A percentile compares a stretch with the other conserved stretches of the same genome.
These are phyloP conservation scores for Mixornis gularis DNA, from an alignment of 2,113 vertebrate species.

Conservation along the genomic window DNA sequence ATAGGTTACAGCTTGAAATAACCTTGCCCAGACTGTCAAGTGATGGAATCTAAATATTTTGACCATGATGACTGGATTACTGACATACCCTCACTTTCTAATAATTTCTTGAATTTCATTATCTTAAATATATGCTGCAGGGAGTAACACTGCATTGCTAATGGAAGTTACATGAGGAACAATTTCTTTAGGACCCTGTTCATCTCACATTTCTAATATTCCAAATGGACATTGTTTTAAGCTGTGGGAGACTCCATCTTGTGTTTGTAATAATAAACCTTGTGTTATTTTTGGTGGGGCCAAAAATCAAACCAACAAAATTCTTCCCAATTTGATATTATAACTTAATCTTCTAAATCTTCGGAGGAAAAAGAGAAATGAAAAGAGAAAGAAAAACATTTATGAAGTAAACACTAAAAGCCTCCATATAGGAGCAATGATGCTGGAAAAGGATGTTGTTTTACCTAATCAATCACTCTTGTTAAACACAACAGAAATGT, in stretches of 20 bases:
- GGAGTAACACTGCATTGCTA: not conserved
- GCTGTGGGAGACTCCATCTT: not conserved
- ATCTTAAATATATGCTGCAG: not conserved
- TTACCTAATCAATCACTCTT: not conserved
- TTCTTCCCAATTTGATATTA: not conserved
- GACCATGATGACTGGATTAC: not conserved
- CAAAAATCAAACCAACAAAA: not conserved
- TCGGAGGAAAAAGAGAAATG: not conserved
- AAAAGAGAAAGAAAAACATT: not conserved
- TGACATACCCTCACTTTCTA: not conserved
- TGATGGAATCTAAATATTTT: slow-evolving; percentile 25
- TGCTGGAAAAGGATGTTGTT: not conserved
- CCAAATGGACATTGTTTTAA: not conserved
- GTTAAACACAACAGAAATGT: not conserved
- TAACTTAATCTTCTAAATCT: not conserved
- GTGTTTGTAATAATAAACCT: not conserved
- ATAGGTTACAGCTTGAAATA: not conserved
- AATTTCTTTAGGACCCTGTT: not conserved
- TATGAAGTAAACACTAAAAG: not conserved
- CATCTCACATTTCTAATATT: not conserved
- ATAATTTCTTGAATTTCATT: slow-evolving; percentile 22
- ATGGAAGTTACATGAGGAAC: not conserved
- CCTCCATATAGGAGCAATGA: not conserved
- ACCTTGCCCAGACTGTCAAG: not conserved
- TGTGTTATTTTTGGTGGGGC: not conserved